A percentile compares a stretch with the other conserved stretches of the same genome.
These are phyloP conservation scores for Scaptomyza graminum DNA, from an alignment of 1,140 invertebrate species.

Conservation along the genomic window DNA sequence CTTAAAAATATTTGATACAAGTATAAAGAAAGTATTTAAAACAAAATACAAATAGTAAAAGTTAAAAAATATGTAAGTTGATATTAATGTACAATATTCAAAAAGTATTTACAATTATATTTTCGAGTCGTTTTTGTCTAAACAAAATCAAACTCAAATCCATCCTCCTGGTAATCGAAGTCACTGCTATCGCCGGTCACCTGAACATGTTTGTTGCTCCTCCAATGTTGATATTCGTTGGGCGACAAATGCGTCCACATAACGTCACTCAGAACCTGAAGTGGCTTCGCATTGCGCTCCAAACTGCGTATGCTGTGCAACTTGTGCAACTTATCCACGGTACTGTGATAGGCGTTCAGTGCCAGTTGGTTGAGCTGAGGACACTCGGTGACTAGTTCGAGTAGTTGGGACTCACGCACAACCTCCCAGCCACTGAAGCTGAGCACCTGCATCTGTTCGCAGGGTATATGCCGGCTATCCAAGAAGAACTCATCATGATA, in stretches of 20 bases:
- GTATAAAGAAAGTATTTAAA: too few species aligned
- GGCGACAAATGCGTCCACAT: slow-evolving; percentile 59
- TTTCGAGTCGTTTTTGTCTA: not conserved
- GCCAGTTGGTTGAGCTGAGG: slow-evolving; percentile 46
- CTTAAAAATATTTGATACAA: too few species aligned
- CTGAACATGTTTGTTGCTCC: slow-evolving; percentile 52
- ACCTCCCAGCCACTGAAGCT: slow-evolving; percentile 71
- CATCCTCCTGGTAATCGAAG: slow-evolving; percentile 68
- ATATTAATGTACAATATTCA: slow-evolving; percentile 1
- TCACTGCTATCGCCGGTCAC: slow-evolving; percentile 62
- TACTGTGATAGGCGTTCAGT: slow-evolving; percentile 65
- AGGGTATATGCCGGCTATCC: slow-evolving; percentile 60
- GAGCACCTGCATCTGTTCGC: slow-evolving; percentile 62
- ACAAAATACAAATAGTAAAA: not conserved
- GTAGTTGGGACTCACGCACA: slow-evolving; percentile 50
- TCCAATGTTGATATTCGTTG: slow-evolving; percentile 53
- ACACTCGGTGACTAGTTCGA: slow-evolving; percentile 60
- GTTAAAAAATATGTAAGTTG: not conserved
- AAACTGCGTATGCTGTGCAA: slow-evolving; percentile 45
- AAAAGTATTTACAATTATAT: slow-evolving; percentile 55
- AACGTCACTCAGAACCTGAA: slow-evolving; percentile 60
- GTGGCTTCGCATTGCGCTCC: slow-evolving; percentile 39
- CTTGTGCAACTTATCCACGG: slow-evolving; percentile 51
- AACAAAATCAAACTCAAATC: slow-evolving; percentile 67
- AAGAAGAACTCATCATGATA: slow-evolving; percentile 67